These are phyloP conservation scores for Progne subis DNA, from an alignment of 2,113 vertebrate species.

Conservation along the genomic window DNA sequence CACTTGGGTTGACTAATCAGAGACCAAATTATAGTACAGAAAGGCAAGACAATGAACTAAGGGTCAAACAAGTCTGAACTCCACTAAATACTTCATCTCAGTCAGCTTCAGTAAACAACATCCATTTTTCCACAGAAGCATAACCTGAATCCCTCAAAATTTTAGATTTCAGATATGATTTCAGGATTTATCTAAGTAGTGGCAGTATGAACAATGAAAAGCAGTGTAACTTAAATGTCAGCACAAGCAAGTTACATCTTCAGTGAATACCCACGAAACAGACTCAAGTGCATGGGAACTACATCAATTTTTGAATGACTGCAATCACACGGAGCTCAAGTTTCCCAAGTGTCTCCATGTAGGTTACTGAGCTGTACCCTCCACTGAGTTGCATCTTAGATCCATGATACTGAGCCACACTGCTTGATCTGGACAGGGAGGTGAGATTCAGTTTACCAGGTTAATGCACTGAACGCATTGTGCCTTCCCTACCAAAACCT, in stretches of 20 bases:
- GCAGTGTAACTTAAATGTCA: not conserved
- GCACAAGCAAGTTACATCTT: not conserved
- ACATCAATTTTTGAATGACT: not conserved
- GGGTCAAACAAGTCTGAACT: not conserved
- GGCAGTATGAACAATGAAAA: not conserved
- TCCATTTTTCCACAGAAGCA: not conserved
- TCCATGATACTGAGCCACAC: not conserved
- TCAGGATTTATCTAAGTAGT: not conserved
- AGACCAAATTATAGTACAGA: not conserved
- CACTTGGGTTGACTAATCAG: not conserved
- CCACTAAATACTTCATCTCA: not conserved
- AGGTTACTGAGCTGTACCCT: not conserved
- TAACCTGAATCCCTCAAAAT: not conserved
- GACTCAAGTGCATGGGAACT: not conserved
- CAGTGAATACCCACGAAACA: not conserved
- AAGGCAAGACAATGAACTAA: not conserved
- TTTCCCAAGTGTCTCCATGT: not conserved
- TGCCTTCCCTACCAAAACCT: not conserved
- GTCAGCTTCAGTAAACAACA: not conserved
- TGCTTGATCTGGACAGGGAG: not conserved
- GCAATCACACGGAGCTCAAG: not conserved
- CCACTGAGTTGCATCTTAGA: not conserved
- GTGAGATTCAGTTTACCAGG: not conserved
- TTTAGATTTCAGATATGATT: not conserved
- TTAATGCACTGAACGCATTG: not conserved